phyloP scores from a whole-genome alignment of 2,888 invertebrate species.

The Exephanes ischioxanthus region DNA sequence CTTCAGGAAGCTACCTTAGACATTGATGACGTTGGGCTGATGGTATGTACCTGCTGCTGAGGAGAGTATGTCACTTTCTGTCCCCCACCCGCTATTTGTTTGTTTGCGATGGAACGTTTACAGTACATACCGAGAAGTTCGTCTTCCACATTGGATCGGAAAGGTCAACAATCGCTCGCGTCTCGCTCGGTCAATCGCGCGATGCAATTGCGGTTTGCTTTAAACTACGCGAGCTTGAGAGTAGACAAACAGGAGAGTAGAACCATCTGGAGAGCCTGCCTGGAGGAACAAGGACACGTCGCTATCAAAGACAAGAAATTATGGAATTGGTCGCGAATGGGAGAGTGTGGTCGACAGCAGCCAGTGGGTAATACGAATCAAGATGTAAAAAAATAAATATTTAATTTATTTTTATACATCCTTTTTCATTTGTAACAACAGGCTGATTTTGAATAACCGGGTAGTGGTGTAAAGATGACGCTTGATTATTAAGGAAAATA shows the following conservation, averaged over 20 bases:
- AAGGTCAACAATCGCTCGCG: not conserved
- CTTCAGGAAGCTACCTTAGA: not conserved
- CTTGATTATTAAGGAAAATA: too few species aligned
- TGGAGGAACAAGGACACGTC: not conserved
- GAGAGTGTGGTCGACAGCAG: too few species aligned
- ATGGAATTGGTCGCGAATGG: too few species aligned
- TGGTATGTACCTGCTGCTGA: not conserved
- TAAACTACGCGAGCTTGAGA: not conserved
- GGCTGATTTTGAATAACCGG: not conserved
- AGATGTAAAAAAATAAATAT: too few species aligned
- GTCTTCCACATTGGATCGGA: not conserved
- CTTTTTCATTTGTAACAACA: not conserved
- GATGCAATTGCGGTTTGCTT: not conserved
- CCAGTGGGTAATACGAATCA: too few species aligned
- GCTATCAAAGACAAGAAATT: not conserved
- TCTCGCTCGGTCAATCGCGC: not conserved
- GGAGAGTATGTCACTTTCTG: conserved; percentile 18
- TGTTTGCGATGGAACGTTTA: not conserved
- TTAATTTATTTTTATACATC: not conserved
- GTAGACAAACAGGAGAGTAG: not conserved
- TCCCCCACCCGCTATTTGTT: conserved; percentile 29
- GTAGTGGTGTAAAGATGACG: not conserved
- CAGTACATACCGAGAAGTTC: not conserved
- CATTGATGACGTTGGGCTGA: not conserved
- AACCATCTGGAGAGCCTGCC: not conserved